A percentile compares a stretch with the other conserved stretches of the same genome.
phyloP scores from a whole-genome alignment of 2,888 invertebrate genomes.

The Thalpophila matura region DNA sequence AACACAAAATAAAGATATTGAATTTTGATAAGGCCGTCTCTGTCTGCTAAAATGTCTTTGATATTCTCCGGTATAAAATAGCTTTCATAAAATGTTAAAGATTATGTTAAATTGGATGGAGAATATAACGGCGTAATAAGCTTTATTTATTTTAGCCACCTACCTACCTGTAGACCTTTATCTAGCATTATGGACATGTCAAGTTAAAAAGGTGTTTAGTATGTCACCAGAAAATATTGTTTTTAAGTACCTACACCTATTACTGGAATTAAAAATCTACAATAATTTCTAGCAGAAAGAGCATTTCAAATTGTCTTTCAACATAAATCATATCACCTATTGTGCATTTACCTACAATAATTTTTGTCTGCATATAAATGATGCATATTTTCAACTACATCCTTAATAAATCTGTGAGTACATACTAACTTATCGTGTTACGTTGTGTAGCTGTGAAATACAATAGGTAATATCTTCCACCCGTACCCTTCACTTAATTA shows the following conservation, averaged over 20 bases:
- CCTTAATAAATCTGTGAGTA: slow-evolving; percentile 44
- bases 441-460: slow-evolving; percentile 42
- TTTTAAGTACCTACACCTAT: too few species aligned
- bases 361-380: slow-evolving; percentile 17
- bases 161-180: slow-evolving; percentile 8
- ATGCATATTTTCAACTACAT: slow-evolving; percentile 48
- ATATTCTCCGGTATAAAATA: slow-evolving; percentile 72
- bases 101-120: slow-evolving; percentile 62
- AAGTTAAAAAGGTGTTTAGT: slow-evolving; percentile 8
- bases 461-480: slow-evolving; percentile 47
- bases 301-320: slow-evolving; percentile 15
- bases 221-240: too few species aligned
- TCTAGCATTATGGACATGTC: not conserved
- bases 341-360: slow-evolving; percentile 23
- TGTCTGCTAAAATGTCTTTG: slow-evolving; percentile 75
- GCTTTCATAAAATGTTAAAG: slow-evolving; percentile 69
- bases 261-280: too few species aligned
- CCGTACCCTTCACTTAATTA: slow-evolving; percentile 60
- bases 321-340: slow-evolving; percentile 26
- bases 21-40: slow-evolving; percentile 85
- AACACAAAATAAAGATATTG: slow-evolving; percentile 88
- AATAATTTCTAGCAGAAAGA: not conserved
- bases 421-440: slow-evolving; percentile 7
- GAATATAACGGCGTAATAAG: slow-evolving; percentile 41
- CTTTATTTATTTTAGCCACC: slow-evolving; percentile 37